Conservation (phyloP, 2,888 invertebrate species). For the Polia nebulosa region DNA sequence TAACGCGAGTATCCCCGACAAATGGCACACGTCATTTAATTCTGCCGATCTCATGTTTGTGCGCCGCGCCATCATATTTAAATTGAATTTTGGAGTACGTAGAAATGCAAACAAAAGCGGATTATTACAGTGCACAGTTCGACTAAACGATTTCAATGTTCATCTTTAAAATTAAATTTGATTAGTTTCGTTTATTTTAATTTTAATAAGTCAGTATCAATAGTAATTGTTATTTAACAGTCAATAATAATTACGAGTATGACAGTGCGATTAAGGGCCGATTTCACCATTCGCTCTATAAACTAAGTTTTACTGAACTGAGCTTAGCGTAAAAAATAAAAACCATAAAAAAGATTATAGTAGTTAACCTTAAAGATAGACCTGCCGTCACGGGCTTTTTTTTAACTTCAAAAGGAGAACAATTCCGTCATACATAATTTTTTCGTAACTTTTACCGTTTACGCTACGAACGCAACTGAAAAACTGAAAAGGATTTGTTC, state of each 20-base stretch:
- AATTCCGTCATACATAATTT: no score
- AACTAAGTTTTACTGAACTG: no score
- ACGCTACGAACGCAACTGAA: no score
- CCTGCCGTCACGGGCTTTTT: no score
- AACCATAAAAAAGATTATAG: no score
- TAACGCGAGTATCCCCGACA: slow-evolving; percentile 80
- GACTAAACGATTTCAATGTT: slow-evolving; percentile 74
- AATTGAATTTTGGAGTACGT: slow-evolving; percentile 88
- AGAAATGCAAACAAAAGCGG: slow-evolving; percentile 82
- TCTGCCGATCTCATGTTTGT: slow-evolving; percentile 89
- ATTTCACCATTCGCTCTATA: no score
- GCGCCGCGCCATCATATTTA: slow-evolving; percentile 87
- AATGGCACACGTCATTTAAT: slow-evolving; percentile 88
- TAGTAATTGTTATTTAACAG: slow-evolving; percentile 36
- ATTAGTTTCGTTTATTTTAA: slow-evolving; percentile 66
- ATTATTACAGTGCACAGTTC: slow-evolving; percentile 76
- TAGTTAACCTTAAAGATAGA: no score
- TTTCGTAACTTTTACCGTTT: no score
- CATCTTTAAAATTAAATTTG: slow-evolving; percentile 77
- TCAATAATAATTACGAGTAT: no score
- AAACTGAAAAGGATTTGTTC: no score
- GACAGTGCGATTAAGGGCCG: slow-evolving; percentile 15
- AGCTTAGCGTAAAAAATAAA: no score
- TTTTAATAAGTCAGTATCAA: slow-evolving; percentile 42
- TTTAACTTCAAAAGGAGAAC: no score